A percentile compares a stretch with the other conserved stretches of the same genome.
Evolutionary conservation across 2,888 invertebrate genomes (phyloP).

Genomic region (Villa cingulata): DNA sequence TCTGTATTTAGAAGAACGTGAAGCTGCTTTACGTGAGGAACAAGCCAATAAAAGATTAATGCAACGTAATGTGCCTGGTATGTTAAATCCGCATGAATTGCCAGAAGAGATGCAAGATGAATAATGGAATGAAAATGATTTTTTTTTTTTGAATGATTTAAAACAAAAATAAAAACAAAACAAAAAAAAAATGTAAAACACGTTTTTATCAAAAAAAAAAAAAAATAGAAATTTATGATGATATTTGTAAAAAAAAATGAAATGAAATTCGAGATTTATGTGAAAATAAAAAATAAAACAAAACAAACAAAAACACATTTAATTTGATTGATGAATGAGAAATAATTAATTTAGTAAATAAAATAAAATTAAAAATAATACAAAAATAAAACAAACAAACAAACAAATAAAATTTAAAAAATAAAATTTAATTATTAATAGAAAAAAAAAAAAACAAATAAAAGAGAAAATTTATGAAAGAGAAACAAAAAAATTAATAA

Average conservation of each 20-base stretch:
- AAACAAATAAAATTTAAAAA: too few relatives aligned
- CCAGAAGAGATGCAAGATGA: constrained; percentile 91
- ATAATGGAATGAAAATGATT: constrained; percentile 24
- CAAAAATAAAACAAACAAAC: too few relatives aligned
- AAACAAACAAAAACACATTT: too few relatives aligned
- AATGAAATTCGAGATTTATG: background rate
- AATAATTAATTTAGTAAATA: too few relatives aligned
- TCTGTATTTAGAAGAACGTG: constrained; percentile 92
- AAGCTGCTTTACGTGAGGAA: constrained; percentile 73
- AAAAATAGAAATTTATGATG: constrained; percentile 3
- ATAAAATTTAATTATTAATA: too few relatives aligned
- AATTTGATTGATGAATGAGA: too few relatives aligned
- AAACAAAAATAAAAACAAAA: constrained; percentile 3
- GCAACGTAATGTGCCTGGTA: constrained; percentile 91
- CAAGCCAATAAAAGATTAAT: constrained; percentile 87
- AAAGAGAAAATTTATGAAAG: too few relatives aligned
- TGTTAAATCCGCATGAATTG: constrained; percentile 88
- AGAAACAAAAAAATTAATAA: too few relatives aligned
- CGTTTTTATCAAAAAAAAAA: constrained; percentile 10
- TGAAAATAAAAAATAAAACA: background rate
- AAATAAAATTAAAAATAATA: too few relatives aligned
- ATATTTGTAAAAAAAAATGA: background rate
- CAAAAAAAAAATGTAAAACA: background rate
- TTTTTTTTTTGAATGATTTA: background rate
- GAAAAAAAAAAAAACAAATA: too few relatives aligned